Evolutionary conservation across 2,113 vertebrate species (phyloP).

Genomic region (Brachypodius melanocephalos): DNA sequence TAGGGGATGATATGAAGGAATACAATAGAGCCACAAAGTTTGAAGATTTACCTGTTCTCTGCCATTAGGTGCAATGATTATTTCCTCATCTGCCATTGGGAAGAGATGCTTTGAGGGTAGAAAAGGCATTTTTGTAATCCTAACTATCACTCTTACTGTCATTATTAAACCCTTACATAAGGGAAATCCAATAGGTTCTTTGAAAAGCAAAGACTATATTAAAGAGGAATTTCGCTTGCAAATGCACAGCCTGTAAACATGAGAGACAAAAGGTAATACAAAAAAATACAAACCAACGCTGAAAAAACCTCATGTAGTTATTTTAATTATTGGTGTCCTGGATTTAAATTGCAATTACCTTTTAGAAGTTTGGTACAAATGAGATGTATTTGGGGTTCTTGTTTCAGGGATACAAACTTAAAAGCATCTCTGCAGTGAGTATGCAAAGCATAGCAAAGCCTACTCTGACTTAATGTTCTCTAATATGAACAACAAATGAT

Average conservation of each 20-base stretch:
- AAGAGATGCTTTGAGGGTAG: background rate
- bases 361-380: background rate
- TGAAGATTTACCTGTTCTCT: slow-evolving; percentile 36
- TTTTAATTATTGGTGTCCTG: background rate
- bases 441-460: background rate
- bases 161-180: background rate
- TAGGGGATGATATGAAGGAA: background rate
- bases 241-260: slow-evolving; percentile 6
- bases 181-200: background rate
- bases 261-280: background rate
- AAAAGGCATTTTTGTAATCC: slow-evolving; percentile 35
- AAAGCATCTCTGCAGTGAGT: background rate
- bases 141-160: background rate
- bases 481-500: background rate
- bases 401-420: background rate
- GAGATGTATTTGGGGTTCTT: background rate
- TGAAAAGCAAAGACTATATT: slow-evolving; percentile 9
- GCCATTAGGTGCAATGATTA: background rate
- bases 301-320: background rate
- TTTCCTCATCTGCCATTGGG: background rate
- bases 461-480: background rate
- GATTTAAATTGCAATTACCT: background rate
- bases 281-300: background rate
- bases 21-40: slow-evolving; percentile 9
- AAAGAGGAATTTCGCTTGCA: slow-evolving; percentile 22